phyloP scores from a whole-genome alignment of 2,797 vertebrate species.

The Aeoliscus strigatus region DNA sequence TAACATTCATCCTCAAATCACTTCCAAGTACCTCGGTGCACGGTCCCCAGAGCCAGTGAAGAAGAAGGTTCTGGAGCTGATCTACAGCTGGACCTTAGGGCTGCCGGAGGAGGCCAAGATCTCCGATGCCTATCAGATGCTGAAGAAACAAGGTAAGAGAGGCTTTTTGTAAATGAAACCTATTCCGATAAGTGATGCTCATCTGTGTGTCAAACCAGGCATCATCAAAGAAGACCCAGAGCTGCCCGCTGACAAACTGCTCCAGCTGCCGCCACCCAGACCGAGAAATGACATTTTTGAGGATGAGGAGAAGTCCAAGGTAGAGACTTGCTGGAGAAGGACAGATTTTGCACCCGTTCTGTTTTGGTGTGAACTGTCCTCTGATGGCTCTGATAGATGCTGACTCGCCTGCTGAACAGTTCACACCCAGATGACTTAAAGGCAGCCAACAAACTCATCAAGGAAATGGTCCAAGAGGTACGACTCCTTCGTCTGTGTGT shows the following conservation, averaged over 20 bases:
- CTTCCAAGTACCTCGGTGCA: constrained; percentile 85
- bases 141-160: constrained; percentile 91
- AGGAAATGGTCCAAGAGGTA: constrained; percentile 99
- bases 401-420: constrained; percentile 93
- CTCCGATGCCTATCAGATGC: constrained; percentile 93
- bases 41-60: constrained; percentile 93
- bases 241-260: constrained; percentile 82
- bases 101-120: constrained; percentile 92
- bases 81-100: constrained; percentile 92
- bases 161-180: neutral
- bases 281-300: constrained; percentile 96
- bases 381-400: constrained; percentile 73
- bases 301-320: constrained; percentile 98
- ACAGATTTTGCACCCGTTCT: neutral
- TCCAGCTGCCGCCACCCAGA: constrained; percentile 83
- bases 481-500: constrained; percentile 5
- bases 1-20: constrained; percentile 1
- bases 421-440: constrained; percentile 95
- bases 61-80: constrained; percentile 90
- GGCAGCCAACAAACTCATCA: constrained; percentile 97
- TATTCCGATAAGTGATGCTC: neutral
- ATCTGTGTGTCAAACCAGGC: constrained; percentile 67
- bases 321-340: constrained; percentile 42
- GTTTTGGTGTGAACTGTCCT: neutral
- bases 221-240: constrained; percentile 93